These are phyloP conservation scores for Notocelia uddmanniana DNA, from an alignment of 2,888 invertebrate species.

Conservation along the genomic window DNA sequence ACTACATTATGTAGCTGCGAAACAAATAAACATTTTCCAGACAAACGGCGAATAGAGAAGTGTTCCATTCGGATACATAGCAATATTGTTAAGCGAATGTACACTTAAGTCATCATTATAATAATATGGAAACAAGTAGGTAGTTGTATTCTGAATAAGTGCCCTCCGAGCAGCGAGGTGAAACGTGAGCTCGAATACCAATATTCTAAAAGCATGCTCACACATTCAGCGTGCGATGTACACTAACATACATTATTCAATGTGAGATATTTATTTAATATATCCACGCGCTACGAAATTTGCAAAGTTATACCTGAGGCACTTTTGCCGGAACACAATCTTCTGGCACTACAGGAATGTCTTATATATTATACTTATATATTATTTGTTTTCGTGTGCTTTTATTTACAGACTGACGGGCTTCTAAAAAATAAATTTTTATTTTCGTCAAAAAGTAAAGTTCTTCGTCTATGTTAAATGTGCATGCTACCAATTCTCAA, in stretches of 20 bases:
- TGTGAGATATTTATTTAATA: constrained; percentile 46
- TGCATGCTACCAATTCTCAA: too few species aligned
- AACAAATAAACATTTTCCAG: constrained; percentile 3
- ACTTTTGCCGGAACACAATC: constrained; percentile 29
- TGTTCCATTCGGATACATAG: constrained; percentile 11
- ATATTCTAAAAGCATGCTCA: constrained; percentile 52
- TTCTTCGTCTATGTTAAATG: background rate
- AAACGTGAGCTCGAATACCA: constrained; percentile 52
- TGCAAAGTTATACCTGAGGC: constrained; percentile 26
- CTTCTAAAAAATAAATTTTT: background rate
- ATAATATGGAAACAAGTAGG: constrained; percentile 48
- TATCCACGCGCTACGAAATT: constrained; percentile 36
- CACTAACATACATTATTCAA: constrained; percentile 45
- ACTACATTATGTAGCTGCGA: too few species aligned
- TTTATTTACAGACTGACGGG: background rate
- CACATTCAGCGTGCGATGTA: constrained; percentile 46
- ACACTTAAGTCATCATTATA: constrained; percentile 29
- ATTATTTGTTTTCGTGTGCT: constrained; percentile 6
- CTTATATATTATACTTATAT: constrained; percentile 17
- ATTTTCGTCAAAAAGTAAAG: background rate
- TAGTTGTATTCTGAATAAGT: constrained; percentile 48
- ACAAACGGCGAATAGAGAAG: background rate
- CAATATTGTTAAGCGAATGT: constrained; percentile 27
- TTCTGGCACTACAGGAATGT: constrained; percentile 10
- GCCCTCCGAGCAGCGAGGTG: constrained; percentile 33